Evolutionary conservation across 2,113 vertebrate species (phyloP), one percentile per base, ranked within the genome.

Genomic region (Chaenogobius annularis): DNA sequence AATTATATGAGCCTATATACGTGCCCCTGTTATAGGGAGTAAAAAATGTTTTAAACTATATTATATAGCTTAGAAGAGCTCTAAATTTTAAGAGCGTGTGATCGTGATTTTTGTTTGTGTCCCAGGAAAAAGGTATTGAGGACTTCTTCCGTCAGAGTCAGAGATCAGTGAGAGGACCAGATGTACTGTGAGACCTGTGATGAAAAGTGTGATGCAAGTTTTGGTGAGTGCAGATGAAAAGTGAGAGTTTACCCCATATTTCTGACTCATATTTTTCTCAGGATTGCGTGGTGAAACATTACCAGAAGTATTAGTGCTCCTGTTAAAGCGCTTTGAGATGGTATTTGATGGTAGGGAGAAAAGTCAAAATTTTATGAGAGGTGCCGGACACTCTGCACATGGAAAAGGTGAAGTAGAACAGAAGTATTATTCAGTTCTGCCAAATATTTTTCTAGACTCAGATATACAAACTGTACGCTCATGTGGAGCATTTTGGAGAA

Each of bases 151-250:
- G 11, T 40, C 0, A 7, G n/a, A n/a, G 3, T 72, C 67, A 0
- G 0, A 0, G 7, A 61, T 92, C n/a, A 64, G 19, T 0, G 87
- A 80, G 79, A 88, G 2, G 79, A 93, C 77, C 90, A 89, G 86
- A 58, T 93, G 68, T 91, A 90, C 62, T 94, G 92, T 78, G 85
- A 91, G 0, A 0, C 0, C 0, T 93, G 93, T 77, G 77, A 80
- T 0, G 15, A 2, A 17, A 93, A 92, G 85, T 58, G 69, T 47
- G 79, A 92, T 50, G 77, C 86, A 11, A n/a, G 70, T 77, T 20
- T 59, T 50, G 44, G 92, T 94, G 54, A 92, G 92, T 90, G 52
- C 22, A 17, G 59, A 6, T 23, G 17, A 46, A 56, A 0, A 31
- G 26, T 11, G 1, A 64, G 44, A 40, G 44, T 46, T 46, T 12